Evolutionary conservation across 35 echinoderm and acorn worm species (phyloP), one percentile per base, ranked within the genome.

Genomic region (Strongylocentrotus purpuratus): DNA sequence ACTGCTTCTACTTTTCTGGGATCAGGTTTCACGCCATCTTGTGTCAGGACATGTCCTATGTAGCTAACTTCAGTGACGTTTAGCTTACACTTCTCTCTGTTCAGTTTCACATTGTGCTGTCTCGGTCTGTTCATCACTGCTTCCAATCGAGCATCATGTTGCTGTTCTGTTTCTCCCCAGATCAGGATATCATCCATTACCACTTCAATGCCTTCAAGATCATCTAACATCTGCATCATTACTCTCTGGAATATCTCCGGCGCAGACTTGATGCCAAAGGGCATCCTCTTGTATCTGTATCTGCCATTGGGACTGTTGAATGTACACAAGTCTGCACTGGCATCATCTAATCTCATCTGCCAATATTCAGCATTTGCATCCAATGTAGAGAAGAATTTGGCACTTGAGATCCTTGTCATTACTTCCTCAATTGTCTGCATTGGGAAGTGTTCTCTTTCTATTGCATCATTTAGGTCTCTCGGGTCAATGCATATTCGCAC

Each of bases 11-110:
- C 86, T 87, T 94, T 94, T 31, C 7, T 28, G 3, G 94, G 59
- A 70, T 95, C 92, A 85, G 96, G 90, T 86, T 96, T 96, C n/a
- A 98, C 46, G 10, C 96, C 96, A 87, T 97, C 71, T 61, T 17
- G 32, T 45, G 95, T 96, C 10, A 96, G 60, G 45, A 95, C 33
- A 61, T 97, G 94, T 7, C 96, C 96, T 59, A 58, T 58, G 50
- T 58, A 58, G 33, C 95, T 65, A 61, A 95, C 55, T 94, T 96
- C 95, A 33, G 31, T 95, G 32, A 48, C 25, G 32, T 46, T 31
- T 14, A 98, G 52, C 31, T 46, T 94, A 47, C 90, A 96, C 50
- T 98, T 98, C 87, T 92, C 13, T 91, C 10, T 86, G 85, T 96
- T 98, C 28, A 98, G 86, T 88, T 96, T 98, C 1, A 98, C 31